These are phyloP conservation scores for Thamnophis sirtalis DNA, from an alignment of 2,113 vertebrate genomes.

Conservation along the genomic window DNA sequence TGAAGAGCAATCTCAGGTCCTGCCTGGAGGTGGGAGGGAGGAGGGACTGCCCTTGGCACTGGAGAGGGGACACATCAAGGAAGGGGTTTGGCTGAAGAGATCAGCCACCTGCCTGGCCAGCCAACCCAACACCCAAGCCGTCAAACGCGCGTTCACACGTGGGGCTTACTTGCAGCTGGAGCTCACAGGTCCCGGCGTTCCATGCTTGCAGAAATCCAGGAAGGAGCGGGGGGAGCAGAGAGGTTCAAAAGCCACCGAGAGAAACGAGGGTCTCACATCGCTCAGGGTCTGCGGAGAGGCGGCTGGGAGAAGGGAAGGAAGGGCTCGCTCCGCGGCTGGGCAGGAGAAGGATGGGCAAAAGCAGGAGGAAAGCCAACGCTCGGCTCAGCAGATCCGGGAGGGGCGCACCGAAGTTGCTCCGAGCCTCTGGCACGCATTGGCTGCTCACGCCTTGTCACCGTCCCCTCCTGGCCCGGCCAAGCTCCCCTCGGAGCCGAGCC, in stretches of 20 bases:
- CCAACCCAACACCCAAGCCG: too few relatives aligned
- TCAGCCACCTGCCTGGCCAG: too few relatives aligned
- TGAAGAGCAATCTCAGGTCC: background rate
- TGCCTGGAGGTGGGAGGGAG: background rate
- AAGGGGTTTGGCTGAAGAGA: background rate
- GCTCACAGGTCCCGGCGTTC: background rate
- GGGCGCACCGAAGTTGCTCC: background rate
- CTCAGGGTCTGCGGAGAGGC: too few relatives aligned
- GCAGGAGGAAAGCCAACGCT: background rate
- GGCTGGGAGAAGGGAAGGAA: background rate
- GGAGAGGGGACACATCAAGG: background rate
- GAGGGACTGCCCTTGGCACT: background rate
- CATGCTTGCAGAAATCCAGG: background rate
- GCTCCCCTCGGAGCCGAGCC: background rate
- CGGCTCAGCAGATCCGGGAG: background rate
- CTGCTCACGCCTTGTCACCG: background rate
- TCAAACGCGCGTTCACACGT: background rate
- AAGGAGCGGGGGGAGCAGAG: fast-evolving
- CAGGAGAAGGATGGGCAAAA: background rate
- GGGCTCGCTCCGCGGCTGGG: background rate
- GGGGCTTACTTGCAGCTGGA: background rate
- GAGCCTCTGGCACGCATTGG: background rate
- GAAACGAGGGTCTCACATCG: background rate
- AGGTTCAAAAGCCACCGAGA: too few relatives aligned
- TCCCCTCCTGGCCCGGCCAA: background rate